phyloP scores from a whole-genome alignment of 2,113 vertebrate species.

The Echinops telfairi region DNA sequence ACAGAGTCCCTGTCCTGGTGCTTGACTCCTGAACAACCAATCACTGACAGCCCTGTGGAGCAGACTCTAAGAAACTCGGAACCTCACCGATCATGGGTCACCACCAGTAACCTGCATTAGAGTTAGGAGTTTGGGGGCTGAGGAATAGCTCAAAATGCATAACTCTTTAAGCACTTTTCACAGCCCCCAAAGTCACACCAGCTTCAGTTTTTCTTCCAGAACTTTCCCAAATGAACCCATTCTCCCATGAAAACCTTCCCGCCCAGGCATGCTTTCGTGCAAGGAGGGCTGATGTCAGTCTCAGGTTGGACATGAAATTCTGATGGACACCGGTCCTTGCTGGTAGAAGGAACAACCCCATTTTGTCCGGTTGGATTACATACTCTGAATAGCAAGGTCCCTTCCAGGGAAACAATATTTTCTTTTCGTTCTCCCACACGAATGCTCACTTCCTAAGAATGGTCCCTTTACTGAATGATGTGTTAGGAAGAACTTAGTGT shows the following conservation, averaged over 20 bases:
- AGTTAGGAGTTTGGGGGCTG: not conserved
- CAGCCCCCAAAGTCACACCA: not conserved
- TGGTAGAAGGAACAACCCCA: no score
- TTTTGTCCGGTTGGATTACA: not conserved
- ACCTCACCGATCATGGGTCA: not conserved
- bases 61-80: not conserved
- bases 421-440: slow-evolving; percentile 31
- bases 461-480: slow-evolving; percentile 9
- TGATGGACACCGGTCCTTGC: not conserved
- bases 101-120: not conserved
- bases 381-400: not conserved
- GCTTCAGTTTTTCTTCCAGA: not conserved
- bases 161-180: slow-evolving; percentile 41
- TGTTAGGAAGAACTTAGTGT: slow-evolving; percentile 38
- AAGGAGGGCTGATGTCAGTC: not conserved
- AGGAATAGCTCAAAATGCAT: not conserved
- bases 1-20: no score
- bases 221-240: not conserved
- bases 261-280: not conserved
- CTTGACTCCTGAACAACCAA: not conserved
- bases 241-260: not conserved
- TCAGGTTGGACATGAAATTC: slow-evolving; percentile 52
- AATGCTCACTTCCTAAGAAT: slow-evolving; percentile 62
- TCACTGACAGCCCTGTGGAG: not conserved
- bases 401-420: slow-evolving; percentile 32